These are phyloP conservation scores for Ochropleura plecta DNA, from an alignment of 2,888 invertebrate genomes.

Conservation along the genomic window DNA sequence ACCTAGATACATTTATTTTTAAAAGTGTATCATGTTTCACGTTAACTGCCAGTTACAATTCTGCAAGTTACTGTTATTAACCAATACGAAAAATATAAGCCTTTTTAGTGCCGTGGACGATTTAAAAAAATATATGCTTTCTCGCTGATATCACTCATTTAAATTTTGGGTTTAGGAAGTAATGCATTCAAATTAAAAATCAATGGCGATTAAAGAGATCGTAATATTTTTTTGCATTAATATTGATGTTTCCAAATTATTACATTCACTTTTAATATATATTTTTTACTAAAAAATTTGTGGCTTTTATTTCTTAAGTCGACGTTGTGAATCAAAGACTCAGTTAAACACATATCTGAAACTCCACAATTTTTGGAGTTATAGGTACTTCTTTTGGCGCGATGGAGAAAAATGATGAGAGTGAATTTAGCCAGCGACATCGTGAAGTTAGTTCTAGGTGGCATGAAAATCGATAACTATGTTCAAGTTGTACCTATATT, in stretches of 20 bases:
- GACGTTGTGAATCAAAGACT: background rate
- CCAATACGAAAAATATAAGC: conserved; percentile 47
- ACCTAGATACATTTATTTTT: conserved; percentile 55
- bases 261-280: background rate
- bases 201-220: background rate
- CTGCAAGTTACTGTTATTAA: conserved; percentile 59
- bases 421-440: too few species aligned
- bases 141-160: conserved; percentile 12
- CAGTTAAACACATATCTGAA: background rate
- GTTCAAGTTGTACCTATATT: too few species aligned
- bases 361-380: too few species aligned
- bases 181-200: background rate
- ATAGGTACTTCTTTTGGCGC: too few species aligned
- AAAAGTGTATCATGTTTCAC: conserved; percentile 60
- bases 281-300: background rate
- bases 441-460: too few species aligned
- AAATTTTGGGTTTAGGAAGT: conserved; percentile 13
- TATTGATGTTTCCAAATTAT: background rate
- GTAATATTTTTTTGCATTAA: background rate
- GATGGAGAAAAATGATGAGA: too few species aligned
- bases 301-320: background rate
- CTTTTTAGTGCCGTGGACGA: conserved; percentile 20
- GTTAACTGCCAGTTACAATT: conserved; percentile 63
- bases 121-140: conserved; percentile 12
- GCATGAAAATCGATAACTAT: too few species aligned